Conservation (phyloP, 2,888 invertebrate species). For the Petrolisthes cinctipes region DNA sequence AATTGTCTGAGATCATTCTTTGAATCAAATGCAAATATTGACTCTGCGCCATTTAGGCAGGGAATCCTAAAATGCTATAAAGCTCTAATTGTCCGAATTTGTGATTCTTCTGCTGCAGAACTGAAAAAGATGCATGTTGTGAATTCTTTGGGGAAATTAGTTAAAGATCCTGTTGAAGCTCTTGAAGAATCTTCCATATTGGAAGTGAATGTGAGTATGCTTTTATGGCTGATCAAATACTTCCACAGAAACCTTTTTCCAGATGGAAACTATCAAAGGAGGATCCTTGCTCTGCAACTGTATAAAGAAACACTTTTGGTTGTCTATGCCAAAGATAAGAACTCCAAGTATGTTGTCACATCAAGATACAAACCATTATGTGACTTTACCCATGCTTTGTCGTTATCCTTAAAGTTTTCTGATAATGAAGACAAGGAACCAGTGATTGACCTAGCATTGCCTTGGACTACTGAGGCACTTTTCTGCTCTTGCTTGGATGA, state of each 20-base stretch:
- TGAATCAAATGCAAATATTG: conserved; percentile 51
- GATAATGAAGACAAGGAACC: neutral
- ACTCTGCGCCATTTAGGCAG: conserved; percentile 55
- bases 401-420: too few relatives aligned
- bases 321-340: conserved; percentile 15
- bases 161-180: neutral
- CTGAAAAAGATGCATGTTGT: conserved; percentile 36
- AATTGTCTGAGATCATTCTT: conserved; percentile 39
- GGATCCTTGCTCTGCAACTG: conserved; percentile 76
- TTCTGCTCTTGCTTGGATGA: conserved; percentile 53
- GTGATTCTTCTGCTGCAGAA: conserved; percentile 69
- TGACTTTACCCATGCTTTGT: conserved; percentile 12
- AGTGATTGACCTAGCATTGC: conserved; percentile 34
- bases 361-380: conserved; percentile 20
- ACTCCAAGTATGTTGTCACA: neutral
- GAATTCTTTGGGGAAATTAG: neutral
- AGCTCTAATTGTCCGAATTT: conserved; percentile 39
- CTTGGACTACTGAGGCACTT: conserved; percentile 44
- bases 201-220: conserved; percentile 67
- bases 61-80: conserved; percentile 46
- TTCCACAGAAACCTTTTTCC: conserved; percentile 72
- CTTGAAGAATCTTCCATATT: conserved; percentile 15
- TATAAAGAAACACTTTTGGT: conserved; percentile 72
- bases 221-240: conserved; percentile 72
- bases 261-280: conserved; percentile 79